Conservation (phyloP, 2,797 vertebrate species). For the Chloroceryle inda region DNA sequence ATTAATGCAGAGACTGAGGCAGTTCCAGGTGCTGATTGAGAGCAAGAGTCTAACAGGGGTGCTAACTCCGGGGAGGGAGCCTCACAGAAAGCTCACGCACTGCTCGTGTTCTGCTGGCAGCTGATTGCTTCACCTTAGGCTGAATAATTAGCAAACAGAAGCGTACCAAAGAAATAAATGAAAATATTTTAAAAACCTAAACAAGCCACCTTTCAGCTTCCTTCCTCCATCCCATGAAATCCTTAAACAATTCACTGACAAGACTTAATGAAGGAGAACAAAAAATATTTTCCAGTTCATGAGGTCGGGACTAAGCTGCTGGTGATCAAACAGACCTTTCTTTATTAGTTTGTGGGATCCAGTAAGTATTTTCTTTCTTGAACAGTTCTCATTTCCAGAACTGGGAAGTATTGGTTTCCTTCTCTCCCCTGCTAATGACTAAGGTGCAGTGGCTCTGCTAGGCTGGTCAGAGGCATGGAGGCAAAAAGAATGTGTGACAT, state of each 20-base stretch:
- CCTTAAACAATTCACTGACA: slow-evolving; percentile 19
- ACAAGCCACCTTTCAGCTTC: not conserved
- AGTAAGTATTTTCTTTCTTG: slow-evolving; percentile 29
- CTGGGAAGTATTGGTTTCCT: slow-evolving; percentile 50
- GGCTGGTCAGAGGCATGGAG: not conserved
- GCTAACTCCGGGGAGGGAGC: not conserved
- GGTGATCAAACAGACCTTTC: not conserved
- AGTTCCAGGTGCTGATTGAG: not conserved
- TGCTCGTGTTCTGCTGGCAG: not conserved
- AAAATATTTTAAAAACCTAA: not conserved
- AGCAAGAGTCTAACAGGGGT: not conserved
- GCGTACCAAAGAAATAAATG: not conserved
- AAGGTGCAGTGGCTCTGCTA: not conserved
- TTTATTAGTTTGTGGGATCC: not conserved
- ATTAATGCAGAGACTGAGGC: not conserved
- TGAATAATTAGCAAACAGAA: slow-evolving; percentile 8
- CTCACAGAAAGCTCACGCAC: not conserved
- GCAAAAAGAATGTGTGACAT: slow-evolving; percentile 7
- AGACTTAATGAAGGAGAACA: slow-evolving; percentile 9
- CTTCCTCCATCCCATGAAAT: not conserved
- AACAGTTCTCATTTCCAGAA: slow-evolving; percentile 46
- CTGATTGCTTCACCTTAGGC: not conserved
- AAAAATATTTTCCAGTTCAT: slow-evolving; percentile 48
- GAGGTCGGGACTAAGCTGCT: slow-evolving; percentile 18
- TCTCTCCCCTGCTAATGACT: slow-evolving; percentile 26